phyloP scores from a whole-genome alignment of 2,888 invertebrate species.

The Choristoneura rosaceana region DNA sequence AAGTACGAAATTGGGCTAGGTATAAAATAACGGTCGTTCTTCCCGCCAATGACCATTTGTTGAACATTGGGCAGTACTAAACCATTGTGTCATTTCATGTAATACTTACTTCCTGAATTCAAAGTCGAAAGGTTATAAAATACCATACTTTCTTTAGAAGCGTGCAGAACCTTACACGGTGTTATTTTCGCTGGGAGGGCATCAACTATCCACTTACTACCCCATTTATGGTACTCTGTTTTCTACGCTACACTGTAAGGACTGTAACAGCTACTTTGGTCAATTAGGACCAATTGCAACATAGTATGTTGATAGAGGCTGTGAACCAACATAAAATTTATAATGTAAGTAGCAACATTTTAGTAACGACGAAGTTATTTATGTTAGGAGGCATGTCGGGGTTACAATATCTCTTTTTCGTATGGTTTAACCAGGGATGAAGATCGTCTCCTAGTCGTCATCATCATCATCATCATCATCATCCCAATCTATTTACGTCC shows the following conservation, averaged over 20 bases:
- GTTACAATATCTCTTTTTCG: too few species aligned
- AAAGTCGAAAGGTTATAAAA: slow-evolving; percentile 1
- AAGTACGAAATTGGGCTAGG: too few species aligned
- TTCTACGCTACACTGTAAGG: slow-evolving; percentile 3
- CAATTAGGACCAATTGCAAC: slow-evolving; percentile 1
- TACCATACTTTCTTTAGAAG: not conserved
- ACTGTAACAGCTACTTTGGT: not conserved
- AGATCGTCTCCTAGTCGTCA: too few species aligned
- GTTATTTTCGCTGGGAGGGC: slow-evolving; percentile 5
- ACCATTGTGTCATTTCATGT: too few species aligned
- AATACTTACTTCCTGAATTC: not conserved
- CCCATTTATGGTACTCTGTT: slow-evolving; percentile 1
- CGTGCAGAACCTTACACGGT: not conserved
- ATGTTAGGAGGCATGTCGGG: not conserved
- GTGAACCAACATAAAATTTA: not conserved
- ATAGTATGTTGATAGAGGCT: slow-evolving; percentile 1
- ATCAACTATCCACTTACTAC: not conserved
- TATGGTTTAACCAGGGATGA: too few species aligned
- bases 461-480: too few species aligned
- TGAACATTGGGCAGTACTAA: too few species aligned
- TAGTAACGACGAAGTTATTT: not conserved
- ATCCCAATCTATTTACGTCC: too few species aligned
- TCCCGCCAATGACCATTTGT: too few species aligned
- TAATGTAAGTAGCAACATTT: not conserved
- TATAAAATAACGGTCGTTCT: too few species aligned